Conservation (phyloP, 2,888 invertebrate species). For the Cerastis rubricosa region DNA sequence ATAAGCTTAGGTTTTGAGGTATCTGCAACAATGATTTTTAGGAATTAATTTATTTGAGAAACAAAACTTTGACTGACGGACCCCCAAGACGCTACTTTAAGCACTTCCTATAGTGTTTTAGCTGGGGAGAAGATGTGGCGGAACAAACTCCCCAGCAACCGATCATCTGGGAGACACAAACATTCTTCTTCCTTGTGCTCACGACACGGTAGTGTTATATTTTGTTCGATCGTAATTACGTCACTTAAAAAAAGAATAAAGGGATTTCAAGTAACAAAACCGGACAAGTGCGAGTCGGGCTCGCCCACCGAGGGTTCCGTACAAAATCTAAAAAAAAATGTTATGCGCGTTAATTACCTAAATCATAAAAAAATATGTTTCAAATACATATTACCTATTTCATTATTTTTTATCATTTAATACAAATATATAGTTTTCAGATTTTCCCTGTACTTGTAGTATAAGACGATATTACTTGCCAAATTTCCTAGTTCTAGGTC, state of each 20-base stretch:
- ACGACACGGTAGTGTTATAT: background rate
- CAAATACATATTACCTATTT: too few relatives aligned
- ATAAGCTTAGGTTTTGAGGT: slow-evolving; percentile 10
- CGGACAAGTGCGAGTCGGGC: too few relatives aligned
- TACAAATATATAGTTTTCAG: too few relatives aligned
- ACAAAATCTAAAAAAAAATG: too few relatives aligned
- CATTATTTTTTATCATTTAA: too few relatives aligned
- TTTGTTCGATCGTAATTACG: background rate
- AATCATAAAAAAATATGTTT: too few relatives aligned
- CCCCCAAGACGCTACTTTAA: background rate
- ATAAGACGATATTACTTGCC: too few relatives aligned
- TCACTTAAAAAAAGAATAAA: background rate
- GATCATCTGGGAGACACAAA: background rate
- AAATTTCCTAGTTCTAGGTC: too few relatives aligned
- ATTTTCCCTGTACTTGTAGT: too few relatives aligned
- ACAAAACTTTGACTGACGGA: background rate
- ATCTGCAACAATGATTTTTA: slow-evolving; percentile 12
- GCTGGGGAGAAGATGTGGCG: background rate
- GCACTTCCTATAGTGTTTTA: background rate
- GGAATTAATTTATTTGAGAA: background rate
- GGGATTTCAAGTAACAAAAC: too few relatives aligned
- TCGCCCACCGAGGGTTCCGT: too few relatives aligned
- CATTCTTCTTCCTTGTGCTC: background rate
- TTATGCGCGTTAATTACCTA: too few relatives aligned
- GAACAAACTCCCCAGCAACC: background rate